A percentile compares a stretch with the other conserved stretches of the same genome.
phyloP scores from a whole-genome alignment of 2,888 invertebrate genomes.

The Steinernema hermaphroditum region DNA sequence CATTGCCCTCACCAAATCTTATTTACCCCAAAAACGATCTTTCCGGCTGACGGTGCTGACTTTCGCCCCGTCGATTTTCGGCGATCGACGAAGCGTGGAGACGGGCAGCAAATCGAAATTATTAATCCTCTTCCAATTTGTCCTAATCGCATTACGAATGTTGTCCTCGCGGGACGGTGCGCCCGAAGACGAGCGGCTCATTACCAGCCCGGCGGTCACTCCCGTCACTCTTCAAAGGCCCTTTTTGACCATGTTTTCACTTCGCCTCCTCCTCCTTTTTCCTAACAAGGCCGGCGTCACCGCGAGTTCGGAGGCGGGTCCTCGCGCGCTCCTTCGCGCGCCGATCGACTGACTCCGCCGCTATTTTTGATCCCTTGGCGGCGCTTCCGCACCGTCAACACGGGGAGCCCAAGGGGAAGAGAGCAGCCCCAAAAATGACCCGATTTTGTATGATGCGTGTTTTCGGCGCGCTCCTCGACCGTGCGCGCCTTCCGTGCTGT shows the following conservation, averaged over 20 bases:
- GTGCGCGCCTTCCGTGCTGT: background rate
- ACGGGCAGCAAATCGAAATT: background rate
- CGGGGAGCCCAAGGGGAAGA: too few relatives aligned
- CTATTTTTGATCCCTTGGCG: constrained; percentile 10
- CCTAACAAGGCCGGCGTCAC: constrained; percentile 19
- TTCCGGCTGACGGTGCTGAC: too few relatives aligned
- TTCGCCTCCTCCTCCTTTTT: background rate
- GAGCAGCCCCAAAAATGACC: constrained; percentile 12
- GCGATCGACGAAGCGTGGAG: background rate
- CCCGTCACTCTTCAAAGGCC: background rate
- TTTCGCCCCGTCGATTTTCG: too few relatives aligned
- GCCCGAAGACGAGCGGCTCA: background rate
- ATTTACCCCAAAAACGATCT: too few relatives aligned
- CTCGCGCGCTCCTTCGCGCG: background rate
- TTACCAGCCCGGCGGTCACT: background rate
- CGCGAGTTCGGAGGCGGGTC: background rate
- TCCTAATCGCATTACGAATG: background rate
- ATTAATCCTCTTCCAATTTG: background rate
- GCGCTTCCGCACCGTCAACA: too few relatives aligned
- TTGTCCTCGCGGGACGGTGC: background rate
- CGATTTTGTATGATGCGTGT: constrained; percentile 3
- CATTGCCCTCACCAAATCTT: too few relatives aligned
- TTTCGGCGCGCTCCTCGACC: background rate
- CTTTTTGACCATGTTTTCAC: background rate
- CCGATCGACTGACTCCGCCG: background rate